A percentile compares a stretch with the other conserved stretches of the same genome.
phyloP scores from a whole-genome alignment of 2,113 vertebrate species.

The Megaceryle maxima region DNA sequence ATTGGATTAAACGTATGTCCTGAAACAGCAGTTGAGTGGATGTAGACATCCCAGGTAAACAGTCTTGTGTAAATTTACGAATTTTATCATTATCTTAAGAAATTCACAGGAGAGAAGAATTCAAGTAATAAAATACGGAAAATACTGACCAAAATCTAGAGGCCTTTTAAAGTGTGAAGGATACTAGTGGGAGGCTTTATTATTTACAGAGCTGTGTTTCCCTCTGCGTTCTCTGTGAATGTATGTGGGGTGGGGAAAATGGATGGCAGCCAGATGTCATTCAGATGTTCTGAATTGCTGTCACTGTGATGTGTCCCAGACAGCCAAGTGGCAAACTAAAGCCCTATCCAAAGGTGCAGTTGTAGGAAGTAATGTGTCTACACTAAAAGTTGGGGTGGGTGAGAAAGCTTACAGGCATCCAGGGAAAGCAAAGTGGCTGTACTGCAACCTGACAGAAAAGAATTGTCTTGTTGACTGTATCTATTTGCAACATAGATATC shows the following conservation, averaged over 20 bases:
- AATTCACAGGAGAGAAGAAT: background rate
- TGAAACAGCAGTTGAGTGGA: background rate
- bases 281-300: background rate
- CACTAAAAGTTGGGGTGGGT: background rate
- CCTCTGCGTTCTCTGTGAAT: background rate
- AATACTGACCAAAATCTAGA: background rate
- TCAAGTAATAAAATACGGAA: background rate
- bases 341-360: background rate
- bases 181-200: background rate
- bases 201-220: background rate
- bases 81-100: constrained; percentile 11
- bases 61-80: background rate
- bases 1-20: background rate
- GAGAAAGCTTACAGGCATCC: background rate
- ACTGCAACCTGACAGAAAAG: background rate
- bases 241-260: background rate
- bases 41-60: background rate
- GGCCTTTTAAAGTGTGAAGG: background rate
- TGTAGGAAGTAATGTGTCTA: background rate
- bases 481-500: background rate
- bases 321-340: background rate
- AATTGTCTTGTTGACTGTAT: background rate
- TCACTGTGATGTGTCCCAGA: background rate
- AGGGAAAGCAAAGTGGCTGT: background rate
- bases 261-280: background rate